Conservation (phyloP, 2,888 invertebrate genomes). For the Ecliptopera silaceata region DNA sequence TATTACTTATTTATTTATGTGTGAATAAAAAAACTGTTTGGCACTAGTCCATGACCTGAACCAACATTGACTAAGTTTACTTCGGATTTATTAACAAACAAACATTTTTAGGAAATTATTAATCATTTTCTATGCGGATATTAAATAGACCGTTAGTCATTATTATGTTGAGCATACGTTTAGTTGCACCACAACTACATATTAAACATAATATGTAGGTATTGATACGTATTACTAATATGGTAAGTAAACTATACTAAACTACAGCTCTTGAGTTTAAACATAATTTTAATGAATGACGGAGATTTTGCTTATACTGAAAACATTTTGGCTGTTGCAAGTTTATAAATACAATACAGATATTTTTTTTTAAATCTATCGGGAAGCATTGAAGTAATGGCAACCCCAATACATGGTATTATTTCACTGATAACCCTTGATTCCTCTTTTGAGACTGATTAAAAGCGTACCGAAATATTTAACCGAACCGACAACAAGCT, state of each 20-base stretch:
- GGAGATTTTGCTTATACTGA: too few relatives aligned
- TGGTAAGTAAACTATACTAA: background rate
- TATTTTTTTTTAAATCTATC: background rate
- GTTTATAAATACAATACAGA: background rate
- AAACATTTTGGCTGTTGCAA: background rate
- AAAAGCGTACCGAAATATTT: slow-evolving; percentile 26
- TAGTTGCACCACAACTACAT: background rate
- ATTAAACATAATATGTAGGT: background rate
- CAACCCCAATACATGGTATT: slow-evolving; percentile 35
- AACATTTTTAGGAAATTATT: background rate
- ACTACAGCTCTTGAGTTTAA: too few relatives aligned
- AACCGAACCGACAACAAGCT: slow-evolving; percentile 6
- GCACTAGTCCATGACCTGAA: slow-evolving; percentile 5
- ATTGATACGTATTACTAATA: too few relatives aligned
- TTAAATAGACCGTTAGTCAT: background rate
- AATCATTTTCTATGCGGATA: background rate
- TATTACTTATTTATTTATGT: too few relatives aligned
- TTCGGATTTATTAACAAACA: background rate
- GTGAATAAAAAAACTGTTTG: too few relatives aligned
- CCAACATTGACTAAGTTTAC: background rate
- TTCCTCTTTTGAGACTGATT: slow-evolving; percentile 30
- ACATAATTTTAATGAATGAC: too few relatives aligned
- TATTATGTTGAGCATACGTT: background rate
- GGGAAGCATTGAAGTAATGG: slow-evolving; percentile 6
- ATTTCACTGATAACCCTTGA: slow-evolving; percentile 34